Conservation (phyloP, 1,140 invertebrate species). For the Choristoneura fumiferana region DNA sequence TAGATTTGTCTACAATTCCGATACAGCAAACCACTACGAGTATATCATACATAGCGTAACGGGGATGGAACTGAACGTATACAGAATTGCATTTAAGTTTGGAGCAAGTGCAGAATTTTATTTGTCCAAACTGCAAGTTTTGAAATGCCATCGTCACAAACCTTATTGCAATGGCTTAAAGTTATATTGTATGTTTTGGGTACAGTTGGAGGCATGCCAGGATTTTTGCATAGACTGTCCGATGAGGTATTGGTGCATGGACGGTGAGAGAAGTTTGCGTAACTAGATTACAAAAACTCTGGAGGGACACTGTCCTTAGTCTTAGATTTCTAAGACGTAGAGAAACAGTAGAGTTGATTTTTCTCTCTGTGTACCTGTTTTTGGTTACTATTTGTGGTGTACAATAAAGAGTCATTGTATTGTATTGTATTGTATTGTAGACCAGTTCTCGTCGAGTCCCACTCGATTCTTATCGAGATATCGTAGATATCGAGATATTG, state of each 20-base stretch:
- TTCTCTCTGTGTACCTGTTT: no score
- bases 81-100: conserved; percentile 16
- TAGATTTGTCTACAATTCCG: conserved; percentile 9
- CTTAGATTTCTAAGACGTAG: no score
- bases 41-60: conserved; percentile 11
- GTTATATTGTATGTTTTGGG: background rate
- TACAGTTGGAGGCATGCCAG: background rate
- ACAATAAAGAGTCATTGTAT: no score
- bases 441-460: no score
- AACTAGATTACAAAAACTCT: background rate
- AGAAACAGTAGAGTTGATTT: no score
- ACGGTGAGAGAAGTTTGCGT: background rate
- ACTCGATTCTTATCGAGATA: no score
- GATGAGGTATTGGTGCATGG: conserved; percentile 7
- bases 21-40: conserved; percentile 1
- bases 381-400: no score
- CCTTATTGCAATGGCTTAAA: background rate
- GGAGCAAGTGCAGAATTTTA: conserved; percentile 8
- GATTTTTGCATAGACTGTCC: conserved; percentile 2
- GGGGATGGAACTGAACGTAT: conserved; percentile 2
- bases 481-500: no score
- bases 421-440: no score
- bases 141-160: background rate
- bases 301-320: no score
- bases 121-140: conserved; percentile 13